These are phyloP conservation scores for Psephotus haematonotus DNA, from an alignment of 2,113 vertebrate genomes.

Conservation along the genomic window DNA sequence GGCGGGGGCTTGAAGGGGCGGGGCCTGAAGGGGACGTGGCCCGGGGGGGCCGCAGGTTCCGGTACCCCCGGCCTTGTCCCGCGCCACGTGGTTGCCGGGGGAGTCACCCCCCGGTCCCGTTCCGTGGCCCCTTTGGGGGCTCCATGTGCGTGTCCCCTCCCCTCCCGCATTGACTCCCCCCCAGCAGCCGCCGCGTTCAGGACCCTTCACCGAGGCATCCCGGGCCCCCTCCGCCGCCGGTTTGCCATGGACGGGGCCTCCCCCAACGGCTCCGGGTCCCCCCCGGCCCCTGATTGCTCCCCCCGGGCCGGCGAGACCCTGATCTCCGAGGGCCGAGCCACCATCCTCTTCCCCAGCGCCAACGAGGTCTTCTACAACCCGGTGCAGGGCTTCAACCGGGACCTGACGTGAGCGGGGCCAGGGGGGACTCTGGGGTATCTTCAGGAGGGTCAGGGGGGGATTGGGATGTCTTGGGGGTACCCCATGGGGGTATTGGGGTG, in stretches of 20 bases:
- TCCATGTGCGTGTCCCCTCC: not conserved
- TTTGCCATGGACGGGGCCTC: not conserved
- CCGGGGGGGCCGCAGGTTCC: no score
- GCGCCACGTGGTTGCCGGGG: not conserved
- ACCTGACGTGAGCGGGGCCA: not conserved
- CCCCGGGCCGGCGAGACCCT: not conserved
- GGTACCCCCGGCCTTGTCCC: not conserved
- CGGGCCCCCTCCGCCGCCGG: no score
- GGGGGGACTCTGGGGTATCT: not conserved
- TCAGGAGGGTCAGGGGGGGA: not conserved
- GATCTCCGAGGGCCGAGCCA: not conserved
- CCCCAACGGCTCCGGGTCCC: not conserved
- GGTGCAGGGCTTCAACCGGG: not conserved
- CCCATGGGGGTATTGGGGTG: not conserved
- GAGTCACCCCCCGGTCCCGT: not conserved
- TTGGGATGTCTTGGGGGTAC: no score
- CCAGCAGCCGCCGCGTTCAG: not conserved
- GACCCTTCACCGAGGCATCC: not conserved
- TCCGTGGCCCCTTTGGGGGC: not conserved
- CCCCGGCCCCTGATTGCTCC: not conserved
- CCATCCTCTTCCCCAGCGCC: not conserved
- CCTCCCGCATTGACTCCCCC: not conserved
- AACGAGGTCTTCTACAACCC: not conserved
- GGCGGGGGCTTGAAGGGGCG: no score
- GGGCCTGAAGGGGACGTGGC: no score